Evolutionary conservation across 1,140 invertebrate genomes (phyloP).

Genomic region (Drosophila funebris): DNA sequence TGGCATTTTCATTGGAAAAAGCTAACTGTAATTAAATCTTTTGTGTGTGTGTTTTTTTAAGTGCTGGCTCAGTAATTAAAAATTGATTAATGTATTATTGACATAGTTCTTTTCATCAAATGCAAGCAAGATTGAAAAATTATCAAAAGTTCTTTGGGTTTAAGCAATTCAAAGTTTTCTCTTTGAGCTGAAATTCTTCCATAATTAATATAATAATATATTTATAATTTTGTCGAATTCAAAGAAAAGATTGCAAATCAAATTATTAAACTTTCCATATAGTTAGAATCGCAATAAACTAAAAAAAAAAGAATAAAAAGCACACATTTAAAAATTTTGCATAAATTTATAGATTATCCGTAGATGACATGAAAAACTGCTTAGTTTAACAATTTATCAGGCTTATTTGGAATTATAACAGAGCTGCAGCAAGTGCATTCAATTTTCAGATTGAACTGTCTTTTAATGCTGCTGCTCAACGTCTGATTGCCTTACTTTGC

Average conservation of each 20-base stretch:
- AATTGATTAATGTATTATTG: slow-evolving; percentile 33
- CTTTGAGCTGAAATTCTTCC: too few relatives aligned
- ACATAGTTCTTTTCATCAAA: not conserved
- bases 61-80: slow-evolving; percentile 65
- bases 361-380: not conserved
- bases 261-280: too few relatives aligned
- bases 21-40: not conserved
- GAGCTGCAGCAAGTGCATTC: not conserved
- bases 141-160: too few relatives aligned
- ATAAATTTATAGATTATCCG: not conserved
- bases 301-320: too few relatives aligned
- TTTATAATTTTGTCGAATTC: too few relatives aligned
- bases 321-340: too few relatives aligned
- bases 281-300: too few relatives aligned
- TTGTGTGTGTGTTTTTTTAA: slow-evolving; percentile 17
- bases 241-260: too few relatives aligned
- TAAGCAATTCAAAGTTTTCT: too few relatives aligned
- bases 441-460: slow-evolving; percentile 28
- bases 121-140: too few relatives aligned
- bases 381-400: slow-evolving; percentile 2
- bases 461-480: slow-evolving; percentile 5
- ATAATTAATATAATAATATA: too few relatives aligned
- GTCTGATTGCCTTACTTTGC: slow-evolving; percentile 45
- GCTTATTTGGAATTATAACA: slow-evolving; percentile 7
- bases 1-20: slow-evolving; percentile 36